phyloP scores from a whole-genome alignment of 2,113 vertebrate species.

The Dromiciops gliroides region DNA sequence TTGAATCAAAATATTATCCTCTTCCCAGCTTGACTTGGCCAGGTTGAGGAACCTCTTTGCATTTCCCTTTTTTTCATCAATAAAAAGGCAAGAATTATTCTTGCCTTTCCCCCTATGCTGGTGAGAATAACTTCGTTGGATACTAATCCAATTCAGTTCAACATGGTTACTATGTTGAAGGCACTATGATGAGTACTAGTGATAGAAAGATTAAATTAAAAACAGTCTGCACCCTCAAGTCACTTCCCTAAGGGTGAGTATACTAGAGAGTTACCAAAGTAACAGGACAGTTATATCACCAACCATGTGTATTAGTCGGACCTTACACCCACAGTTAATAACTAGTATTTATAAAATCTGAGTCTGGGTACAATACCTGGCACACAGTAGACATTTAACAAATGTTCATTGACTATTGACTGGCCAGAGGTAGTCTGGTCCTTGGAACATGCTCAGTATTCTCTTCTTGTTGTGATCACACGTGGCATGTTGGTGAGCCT shows the following conservation, averaged over 20 bases:
- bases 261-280: not conserved
- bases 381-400: too few species aligned
- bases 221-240: not conserved
- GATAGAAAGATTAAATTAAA: not conserved
- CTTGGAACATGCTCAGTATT: too few species aligned
- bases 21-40: not conserved
- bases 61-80: not conserved
- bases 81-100: not conserved
- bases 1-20: not conserved
- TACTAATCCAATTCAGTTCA: not conserved
- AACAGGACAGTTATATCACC: not conserved
- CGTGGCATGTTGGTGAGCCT: too few species aligned
- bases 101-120: not conserved
- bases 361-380: too few species aligned
- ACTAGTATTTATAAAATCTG: too few species aligned
- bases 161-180: not conserved
- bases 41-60: not conserved
- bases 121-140: not conserved
- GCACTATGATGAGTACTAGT: not conserved
- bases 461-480: too few species aligned
- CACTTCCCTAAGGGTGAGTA: not conserved
- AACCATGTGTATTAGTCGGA: too few species aligned
- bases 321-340: too few species aligned
- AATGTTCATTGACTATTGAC: too few species aligned
- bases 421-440: too few species aligned